A percentile compares a stretch with the other conserved stretches of the same genome.
These are phyloP conservation scores for Lacerta bilineata DNA, from an alignment of 2,797 vertebrate genomes.

Conservation along the genomic window DNA sequence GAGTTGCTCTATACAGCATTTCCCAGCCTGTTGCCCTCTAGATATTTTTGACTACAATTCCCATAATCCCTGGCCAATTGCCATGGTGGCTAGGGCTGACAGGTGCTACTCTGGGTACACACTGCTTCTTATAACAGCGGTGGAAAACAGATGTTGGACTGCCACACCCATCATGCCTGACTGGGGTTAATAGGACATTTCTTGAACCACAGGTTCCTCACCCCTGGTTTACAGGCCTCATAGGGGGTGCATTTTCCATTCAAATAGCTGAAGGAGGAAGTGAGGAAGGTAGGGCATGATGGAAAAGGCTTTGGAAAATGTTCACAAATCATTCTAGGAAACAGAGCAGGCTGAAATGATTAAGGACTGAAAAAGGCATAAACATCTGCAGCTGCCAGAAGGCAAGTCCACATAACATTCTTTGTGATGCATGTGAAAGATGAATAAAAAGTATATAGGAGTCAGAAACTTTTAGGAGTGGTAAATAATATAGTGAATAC, in stretches of 20 bases:
- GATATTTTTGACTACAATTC: too few species aligned
- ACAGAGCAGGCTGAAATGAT: slow-evolving; percentile 20
- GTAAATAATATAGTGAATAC: background rate
- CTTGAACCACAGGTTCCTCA: too few species aligned
- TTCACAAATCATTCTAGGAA: slow-evolving; percentile 27
- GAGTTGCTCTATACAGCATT: background rate
- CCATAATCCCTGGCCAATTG: too few species aligned
- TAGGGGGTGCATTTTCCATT: background rate
- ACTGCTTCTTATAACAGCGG: background rate
- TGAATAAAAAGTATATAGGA: background rate
- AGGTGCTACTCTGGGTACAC: background rate
- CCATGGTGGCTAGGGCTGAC: too few species aligned
- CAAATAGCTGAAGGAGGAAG: slow-evolving; percentile 12
- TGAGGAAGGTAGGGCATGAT: background rate
- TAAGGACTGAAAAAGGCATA: slow-evolving; percentile 31
- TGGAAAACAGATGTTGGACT: too few species aligned
- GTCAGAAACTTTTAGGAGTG: background rate
- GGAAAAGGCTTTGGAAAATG: slow-evolving; percentile 1
- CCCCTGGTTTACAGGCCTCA: background rate
- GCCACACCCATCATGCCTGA: too few species aligned
- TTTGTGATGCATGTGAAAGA: background rate
- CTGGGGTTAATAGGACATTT: too few species aligned
- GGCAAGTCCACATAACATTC: background rate
- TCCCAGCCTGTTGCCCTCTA: too few species aligned
- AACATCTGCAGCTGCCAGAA: slow-evolving; percentile 11